Conservation (phyloP, 1,140 invertebrate genomes). For the Heterodera carotae region DNA sequence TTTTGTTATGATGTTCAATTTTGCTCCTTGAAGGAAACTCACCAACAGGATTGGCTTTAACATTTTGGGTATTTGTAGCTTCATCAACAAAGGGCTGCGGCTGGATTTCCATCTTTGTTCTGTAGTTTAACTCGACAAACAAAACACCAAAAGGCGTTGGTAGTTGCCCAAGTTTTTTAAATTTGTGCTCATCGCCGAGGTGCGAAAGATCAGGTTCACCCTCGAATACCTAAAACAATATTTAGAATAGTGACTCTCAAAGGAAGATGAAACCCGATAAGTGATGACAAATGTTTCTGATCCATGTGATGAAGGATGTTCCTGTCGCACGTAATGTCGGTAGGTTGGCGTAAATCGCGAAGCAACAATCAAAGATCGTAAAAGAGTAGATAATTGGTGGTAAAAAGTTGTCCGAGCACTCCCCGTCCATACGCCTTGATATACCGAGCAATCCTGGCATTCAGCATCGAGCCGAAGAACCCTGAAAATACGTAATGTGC, state of each 20-base stretch:
- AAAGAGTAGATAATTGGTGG: constrained; percentile 48
- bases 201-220: constrained; percentile 38
- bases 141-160: constrained; percentile 48
- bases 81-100: constrained; percentile 29
- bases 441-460: constrained; percentile 23
- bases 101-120: constrained; percentile 47
- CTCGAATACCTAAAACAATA: constrained; percentile 30
- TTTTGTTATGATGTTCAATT: too few species aligned
- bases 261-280: constrained; percentile 53
- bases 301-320: constrained; percentile 26
- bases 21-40: not conserved
- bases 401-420: constrained; percentile 41
- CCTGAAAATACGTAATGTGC: constrained; percentile 32
- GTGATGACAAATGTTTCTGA: constrained; percentile 54
- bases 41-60: not conserved
- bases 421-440: constrained; percentile 32
- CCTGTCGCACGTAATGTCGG: constrained; percentile 47
- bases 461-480: constrained; percentile 38
- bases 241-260: not conserved
- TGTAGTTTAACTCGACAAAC: constrained; percentile 36
- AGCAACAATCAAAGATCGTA: constrained; percentile 45
- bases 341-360: constrained; percentile 54
- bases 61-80: constrained; percentile 6
- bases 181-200: constrained; percentile 45
- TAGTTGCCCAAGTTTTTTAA: constrained; percentile 35